These are phyloP conservation scores for Riparia riparia DNA, from an alignment of 2,113 vertebrate species.

Conservation along the genomic window DNA sequence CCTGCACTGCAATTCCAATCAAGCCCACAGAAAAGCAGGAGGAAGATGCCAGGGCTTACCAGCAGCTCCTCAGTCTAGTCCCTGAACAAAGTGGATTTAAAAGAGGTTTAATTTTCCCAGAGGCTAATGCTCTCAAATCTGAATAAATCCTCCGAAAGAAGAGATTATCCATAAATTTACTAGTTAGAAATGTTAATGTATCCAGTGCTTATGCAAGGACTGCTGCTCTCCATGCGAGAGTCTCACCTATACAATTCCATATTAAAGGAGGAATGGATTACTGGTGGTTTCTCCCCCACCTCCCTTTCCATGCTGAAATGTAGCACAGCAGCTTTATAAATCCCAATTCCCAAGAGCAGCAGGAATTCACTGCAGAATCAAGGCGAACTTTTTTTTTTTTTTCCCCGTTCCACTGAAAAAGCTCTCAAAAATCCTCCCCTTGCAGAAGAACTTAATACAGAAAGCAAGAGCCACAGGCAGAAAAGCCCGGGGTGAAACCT, in stretches of 20 bases:
- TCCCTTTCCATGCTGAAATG: not conserved
- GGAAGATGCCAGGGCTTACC: not conserved
- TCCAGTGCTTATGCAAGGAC: conserved; percentile 2
- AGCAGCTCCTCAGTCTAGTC: not conserved
- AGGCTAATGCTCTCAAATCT: conserved; percentile 46
- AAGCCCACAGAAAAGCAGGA: not conserved
- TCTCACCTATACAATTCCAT: not conserved
- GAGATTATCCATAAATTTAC: conserved; percentile 65
- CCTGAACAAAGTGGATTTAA: conserved; percentile 54
- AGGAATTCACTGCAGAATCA: not conserved
- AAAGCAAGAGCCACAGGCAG: not conserved
- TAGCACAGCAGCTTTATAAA: not conserved
- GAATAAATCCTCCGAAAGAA: conserved; percentile 58
- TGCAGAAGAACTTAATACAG: not conserved
- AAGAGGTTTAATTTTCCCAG: conserved; percentile 52
- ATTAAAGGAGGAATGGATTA: not conserved
- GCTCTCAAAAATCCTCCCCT: not conserved
- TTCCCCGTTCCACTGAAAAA: not conserved
- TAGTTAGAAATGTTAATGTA: conserved; percentile 51
- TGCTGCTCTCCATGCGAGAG: not conserved
- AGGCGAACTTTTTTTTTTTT: not conserved
- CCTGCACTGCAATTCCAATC: not conserved
- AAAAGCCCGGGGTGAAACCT: not conserved
- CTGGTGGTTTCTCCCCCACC: not conserved
- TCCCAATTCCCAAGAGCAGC: not conserved